These are phyloP conservation scores for Formica exsecta DNA, from an alignment of 1,140 invertebrate genomes.

Conservation along the genomic window DNA sequence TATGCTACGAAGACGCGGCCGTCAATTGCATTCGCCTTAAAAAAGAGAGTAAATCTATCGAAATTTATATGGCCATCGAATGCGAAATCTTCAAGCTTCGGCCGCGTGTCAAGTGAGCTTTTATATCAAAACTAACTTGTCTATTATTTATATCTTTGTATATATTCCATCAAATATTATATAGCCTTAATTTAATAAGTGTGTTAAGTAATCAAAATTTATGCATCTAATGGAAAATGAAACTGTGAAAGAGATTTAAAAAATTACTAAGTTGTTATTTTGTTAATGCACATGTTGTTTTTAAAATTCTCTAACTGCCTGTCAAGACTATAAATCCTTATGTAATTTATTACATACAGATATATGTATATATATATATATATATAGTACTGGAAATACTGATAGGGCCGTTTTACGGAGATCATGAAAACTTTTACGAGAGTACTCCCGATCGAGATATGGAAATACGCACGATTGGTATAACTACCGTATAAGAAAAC, in stretches of 20 bases:
- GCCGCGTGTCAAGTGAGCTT: background rate
- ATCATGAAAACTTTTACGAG: conserved; percentile 62
- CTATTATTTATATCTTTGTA: background rate
- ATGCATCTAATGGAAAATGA: background rate
- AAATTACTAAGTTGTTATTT: background rate
- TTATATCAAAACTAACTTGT: background rate
- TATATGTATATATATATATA: too few species aligned
- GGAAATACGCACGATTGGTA: conserved; percentile 51
- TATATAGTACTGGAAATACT: conserved; percentile 21
- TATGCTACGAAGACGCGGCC: conserved; percentile 11
- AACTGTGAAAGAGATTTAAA: too few species aligned
- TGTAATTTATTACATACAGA: too few species aligned
- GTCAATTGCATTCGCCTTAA: conserved; percentile 40
- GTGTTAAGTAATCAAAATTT: conserved; percentile 10
- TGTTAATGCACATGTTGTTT: background rate
- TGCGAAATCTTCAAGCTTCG: conserved; percentile 3
- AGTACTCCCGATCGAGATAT: conserved; percentile 48
- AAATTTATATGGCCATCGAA: conserved; percentile 32
- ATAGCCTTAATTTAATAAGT: background rate
- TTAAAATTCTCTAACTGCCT: background rate
- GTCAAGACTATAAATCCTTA: too few species aligned
- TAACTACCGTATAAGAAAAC: conserved; percentile 45
- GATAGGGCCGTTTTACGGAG: conserved; percentile 43
- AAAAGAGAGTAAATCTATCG: conserved; percentile 39
- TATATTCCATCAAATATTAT: background rate